Evolutionary conservation across 1,140 invertebrate species (phyloP).

Genomic region (Drosophila cardini): DNA sequence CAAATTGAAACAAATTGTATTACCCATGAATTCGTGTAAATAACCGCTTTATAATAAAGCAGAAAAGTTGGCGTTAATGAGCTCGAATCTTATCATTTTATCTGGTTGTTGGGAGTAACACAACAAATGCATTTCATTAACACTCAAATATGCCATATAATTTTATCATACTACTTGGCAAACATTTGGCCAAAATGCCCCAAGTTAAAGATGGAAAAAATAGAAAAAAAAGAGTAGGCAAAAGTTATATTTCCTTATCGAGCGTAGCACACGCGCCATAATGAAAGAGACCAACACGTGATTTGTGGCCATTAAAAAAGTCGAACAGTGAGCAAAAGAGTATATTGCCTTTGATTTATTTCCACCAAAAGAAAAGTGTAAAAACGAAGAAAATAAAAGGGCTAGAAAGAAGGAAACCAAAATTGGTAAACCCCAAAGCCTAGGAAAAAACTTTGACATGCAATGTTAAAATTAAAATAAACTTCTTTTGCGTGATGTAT

Average conservation of each 20-base stretch:
- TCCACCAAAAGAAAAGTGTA: slow-evolving; percentile 29
- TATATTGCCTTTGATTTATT: slow-evolving; percentile 76
- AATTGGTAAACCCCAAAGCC: slow-evolving; percentile 40
- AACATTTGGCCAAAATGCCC: slow-evolving; percentile 42
- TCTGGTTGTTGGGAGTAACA: background rate
- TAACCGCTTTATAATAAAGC: slow-evolving; percentile 29
- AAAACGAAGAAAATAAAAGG: slow-evolving; percentile 9
- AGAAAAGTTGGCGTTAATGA: slow-evolving; percentile 33
- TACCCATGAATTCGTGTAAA: slow-evolving; percentile 16
- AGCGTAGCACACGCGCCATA: slow-evolving; percentile 50
- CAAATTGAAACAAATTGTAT: slow-evolving; percentile 49
- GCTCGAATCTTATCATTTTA: slow-evolving; percentile 32
- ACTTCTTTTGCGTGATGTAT: slow-evolving; percentile 66
- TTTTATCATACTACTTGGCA: slow-evolving; percentile 73
- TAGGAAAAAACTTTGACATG: slow-evolving; percentile 62
- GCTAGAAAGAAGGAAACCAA: slow-evolving; percentile 32
- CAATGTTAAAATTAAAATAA: slow-evolving; percentile 75
- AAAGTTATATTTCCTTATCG: slow-evolving; percentile 59
- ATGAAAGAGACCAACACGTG: slow-evolving; percentile 57
- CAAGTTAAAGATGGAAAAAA: slow-evolving; percentile 20
- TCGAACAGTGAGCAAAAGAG: slow-evolving; percentile 42
- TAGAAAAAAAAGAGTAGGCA: slow-evolving; percentile 6
- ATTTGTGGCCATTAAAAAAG: slow-evolving; percentile 76
- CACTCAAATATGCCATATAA: slow-evolving; percentile 44
- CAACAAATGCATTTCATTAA: slow-evolving; percentile 57